Evolutionary conservation across 2,797 vertebrate species (phyloP).

Genomic region (Helicolenus hilgendorfi): DNA sequence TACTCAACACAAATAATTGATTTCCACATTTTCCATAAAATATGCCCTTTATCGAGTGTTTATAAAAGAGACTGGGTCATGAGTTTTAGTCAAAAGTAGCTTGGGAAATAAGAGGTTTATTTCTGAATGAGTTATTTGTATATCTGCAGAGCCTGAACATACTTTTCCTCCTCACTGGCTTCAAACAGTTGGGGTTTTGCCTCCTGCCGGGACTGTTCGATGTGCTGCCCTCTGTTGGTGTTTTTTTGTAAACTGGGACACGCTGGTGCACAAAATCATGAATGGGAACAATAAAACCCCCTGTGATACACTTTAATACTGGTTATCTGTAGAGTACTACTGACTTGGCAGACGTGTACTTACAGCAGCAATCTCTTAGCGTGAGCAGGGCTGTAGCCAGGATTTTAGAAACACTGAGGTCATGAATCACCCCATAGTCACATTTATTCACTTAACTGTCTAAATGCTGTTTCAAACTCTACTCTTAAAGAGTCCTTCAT

Average conservation of each 20-base stretch:
- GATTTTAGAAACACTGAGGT: neutral
- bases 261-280: neutral
- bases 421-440: neutral
- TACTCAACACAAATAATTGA: neutral
- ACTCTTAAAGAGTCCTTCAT: no score
- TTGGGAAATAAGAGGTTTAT: conserved; percentile 48
- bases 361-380: neutral
- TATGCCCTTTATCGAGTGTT: neutral
- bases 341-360: neutral
- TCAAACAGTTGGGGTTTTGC: neutral
- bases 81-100: conserved; percentile 7
- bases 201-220: conserved; percentile 6
- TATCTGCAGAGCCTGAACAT: neutral
- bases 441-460: neutral
- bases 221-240: conserved; percentile 72
- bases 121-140: conserved; percentile 39
- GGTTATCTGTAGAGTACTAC: neutral
- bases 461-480: no score
- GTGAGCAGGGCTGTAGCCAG: neutral
- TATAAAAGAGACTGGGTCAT: neutral
- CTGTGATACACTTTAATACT: neutral
- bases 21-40: conserved; percentile 1
- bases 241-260: neutral
- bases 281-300: neutral
- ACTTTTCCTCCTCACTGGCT: conserved; percentile 1